A percentile compares a stretch with the other conserved stretches of the same genome.
Evolutionary conservation across 2,797 vertebrate genomes (phyloP).

Genomic region (Sciurus carolinensis): DNA sequence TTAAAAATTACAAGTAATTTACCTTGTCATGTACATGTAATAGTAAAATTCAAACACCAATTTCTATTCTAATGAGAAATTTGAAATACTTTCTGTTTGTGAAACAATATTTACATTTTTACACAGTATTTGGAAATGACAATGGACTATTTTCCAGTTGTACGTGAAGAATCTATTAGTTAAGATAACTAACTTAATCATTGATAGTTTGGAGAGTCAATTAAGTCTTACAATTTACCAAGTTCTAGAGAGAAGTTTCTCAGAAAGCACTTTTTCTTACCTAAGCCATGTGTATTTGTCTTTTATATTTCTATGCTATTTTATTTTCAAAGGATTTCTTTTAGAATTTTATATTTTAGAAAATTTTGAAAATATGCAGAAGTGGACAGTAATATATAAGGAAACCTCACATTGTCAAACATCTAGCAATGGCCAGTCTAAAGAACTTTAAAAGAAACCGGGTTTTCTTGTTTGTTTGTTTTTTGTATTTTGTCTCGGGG

Average conservation of each 20-base stretch:
- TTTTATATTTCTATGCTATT: not conserved
- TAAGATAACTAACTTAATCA: not conserved
- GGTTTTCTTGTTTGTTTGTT: not conserved
- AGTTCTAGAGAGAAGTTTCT: not conserved
- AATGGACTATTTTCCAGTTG: not conserved
- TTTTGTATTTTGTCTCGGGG: not conserved
- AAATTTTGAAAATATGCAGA: not conserved
- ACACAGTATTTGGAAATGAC: not conserved
- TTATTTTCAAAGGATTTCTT: not conserved
- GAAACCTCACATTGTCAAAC: not conserved
- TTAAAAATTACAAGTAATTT: not conserved
- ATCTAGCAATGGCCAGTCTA: not conserved
- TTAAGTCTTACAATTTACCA: not conserved
- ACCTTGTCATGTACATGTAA: constrained; percentile 2
- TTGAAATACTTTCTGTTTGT: not conserved
- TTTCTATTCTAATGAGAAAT: not conserved
- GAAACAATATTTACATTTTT: not conserved
- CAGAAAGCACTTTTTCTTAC: not conserved
- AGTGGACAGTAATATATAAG: not conserved
- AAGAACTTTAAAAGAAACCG: not conserved
- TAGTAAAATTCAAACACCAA: not conserved
- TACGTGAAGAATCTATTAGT: not conserved
- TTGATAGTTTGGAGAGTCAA: not conserved
- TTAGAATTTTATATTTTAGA: not conserved
- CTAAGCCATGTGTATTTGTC: not conserved